A percentile compares a stretch with the other conserved stretches of the same genome.
Conservation (phyloP, 2,888 invertebrate species). For the Cosmia pyralina region DNA sequence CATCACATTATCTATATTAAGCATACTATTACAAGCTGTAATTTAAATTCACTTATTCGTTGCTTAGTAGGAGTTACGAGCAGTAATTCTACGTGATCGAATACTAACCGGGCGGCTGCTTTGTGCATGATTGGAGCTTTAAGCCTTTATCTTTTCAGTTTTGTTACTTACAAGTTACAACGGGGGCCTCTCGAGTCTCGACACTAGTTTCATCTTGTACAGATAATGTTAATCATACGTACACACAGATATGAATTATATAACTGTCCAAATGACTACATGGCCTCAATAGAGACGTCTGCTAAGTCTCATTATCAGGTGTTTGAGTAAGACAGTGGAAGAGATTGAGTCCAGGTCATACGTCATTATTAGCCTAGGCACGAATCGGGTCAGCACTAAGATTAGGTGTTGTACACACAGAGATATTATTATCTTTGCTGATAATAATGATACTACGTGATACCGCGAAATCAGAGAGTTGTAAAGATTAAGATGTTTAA, state of each 20-base stretch:
- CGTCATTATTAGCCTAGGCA: constrained; percentile 85
- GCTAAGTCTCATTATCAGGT: constrained; percentile 83
- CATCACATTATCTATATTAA: constrained; percentile 58
- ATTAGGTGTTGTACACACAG: constrained; percentile 81
- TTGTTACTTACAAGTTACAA: constrained; percentile 21
- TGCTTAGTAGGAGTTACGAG: constrained; percentile 52
- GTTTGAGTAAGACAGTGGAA: constrained; percentile 78
- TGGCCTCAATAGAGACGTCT: constrained; percentile 71
- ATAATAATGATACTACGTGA: constrained; percentile 75
- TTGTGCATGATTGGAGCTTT: constrained; percentile 44
- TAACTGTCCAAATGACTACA: constrained; percentile 61
- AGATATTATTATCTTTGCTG: constrained; percentile 74
- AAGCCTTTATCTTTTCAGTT: constrained; percentile 26
- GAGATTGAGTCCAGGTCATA: constrained; percentile 84
- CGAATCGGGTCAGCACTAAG: constrained; percentile 83
- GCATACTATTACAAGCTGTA: constrained; percentile 57
- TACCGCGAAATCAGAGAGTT: constrained; percentile 82
- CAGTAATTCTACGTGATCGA: constrained; percentile 51
- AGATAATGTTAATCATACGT: constrained; percentile 42
- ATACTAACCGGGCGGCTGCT: constrained; percentile 49
- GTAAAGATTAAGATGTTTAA: constrained; percentile 80
- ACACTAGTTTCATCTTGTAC: constrained; percentile 34
- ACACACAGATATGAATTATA: constrained; percentile 49
- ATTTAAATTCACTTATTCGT: constrained; percentile 64
- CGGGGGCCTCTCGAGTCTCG: constrained; percentile 18